Evolutionary conservation across 1,140 invertebrate species (phyloP), one percentile per base, ranked within the genome.

Genomic region (Holcopasites calliopsidis): DNA sequence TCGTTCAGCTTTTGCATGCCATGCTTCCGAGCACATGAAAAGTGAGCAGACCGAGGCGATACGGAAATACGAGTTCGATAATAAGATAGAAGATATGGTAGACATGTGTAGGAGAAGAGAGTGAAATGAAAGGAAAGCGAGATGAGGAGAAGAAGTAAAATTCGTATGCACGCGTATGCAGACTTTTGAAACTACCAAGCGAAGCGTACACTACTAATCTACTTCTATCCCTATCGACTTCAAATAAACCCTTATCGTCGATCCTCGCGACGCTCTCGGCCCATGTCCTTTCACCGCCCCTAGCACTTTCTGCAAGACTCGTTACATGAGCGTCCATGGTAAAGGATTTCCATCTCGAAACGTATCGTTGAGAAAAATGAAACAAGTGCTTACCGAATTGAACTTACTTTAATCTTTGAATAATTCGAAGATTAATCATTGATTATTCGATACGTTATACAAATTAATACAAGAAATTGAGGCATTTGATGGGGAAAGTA

Each of bases 11-110:
- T 8, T 33, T n/a, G n/a, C 83, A 86, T 86, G 83, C 80, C 83
- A 86, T 86, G 83, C 83, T 47, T 54, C 69, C 65, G 79, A 84
- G 62, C 71, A 75, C 60, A 76, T 83, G 50, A 61, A 82, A 54
- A 38, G 55, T 75, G 35, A 47, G 11, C 28, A 33, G 18, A 52
- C 50, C 62, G 77, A 74, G 47, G 38, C 52, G 42, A 55, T 66
- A 62, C 44, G 52, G 58, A 47, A 66, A 76, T 18, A 76, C 61
- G 44, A 62, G 38, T 65, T 54, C 28, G 58, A 71, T 55, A 35
- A 38, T 21, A 52, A 47, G 26, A 10, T 13, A 28, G 33, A 66
- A 1, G n/a, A n/a, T n/a, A n/a, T n/a, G n/a, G n/a, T n/a, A 40
- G 21, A 66, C 13, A 40, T 35, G 31, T 10, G 35, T 28, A 26